Conservation (phyloP, 2,113 vertebrate genomes). For the human region DNA sequence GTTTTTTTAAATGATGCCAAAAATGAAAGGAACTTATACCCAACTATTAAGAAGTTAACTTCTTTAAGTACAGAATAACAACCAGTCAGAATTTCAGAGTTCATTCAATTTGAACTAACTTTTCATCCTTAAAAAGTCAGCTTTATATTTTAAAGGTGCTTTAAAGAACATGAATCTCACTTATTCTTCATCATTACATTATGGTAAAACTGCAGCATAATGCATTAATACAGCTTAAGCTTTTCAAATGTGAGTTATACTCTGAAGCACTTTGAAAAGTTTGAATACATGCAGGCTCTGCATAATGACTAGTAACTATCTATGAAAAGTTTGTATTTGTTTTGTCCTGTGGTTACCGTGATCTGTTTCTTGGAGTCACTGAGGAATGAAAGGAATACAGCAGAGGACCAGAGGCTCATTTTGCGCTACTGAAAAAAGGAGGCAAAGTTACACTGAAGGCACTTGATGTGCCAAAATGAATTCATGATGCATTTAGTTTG, state of each 20-base stretch:
- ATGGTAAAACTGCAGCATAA: conserved; percentile 44
- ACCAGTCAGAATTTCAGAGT: conserved; percentile 71
- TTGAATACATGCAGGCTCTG: conserved; percentile 69
- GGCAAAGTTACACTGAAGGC: conserved; percentile 58
- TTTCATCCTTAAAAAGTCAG: conserved; percentile 44
- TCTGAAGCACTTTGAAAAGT: conserved; percentile 72
- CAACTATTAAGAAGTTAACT: conserved; percentile 4
- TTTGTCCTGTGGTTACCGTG: conserved; percentile 65
- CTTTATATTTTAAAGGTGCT: conserved; percentile 54
- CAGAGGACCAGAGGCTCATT: conserved; percentile 71
- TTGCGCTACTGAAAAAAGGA: conserved; percentile 68
- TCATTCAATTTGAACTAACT: conserved; percentile 61
- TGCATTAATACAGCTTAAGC: conserved; percentile 62
- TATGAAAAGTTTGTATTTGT: conserved; percentile 75
- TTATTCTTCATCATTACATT: conserved; percentile 52
- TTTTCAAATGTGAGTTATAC: conserved; percentile 60
- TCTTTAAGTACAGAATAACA: conserved; percentile 8
- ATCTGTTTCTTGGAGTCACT: conserved; percentile 71
- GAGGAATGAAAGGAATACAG: conserved; percentile 67
- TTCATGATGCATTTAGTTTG: conserved; percentile 58
- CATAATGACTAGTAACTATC: conserved; percentile 76
- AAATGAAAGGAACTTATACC: not conserved
- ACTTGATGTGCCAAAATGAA: conserved; percentile 64
- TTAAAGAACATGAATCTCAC: conserved; percentile 52
- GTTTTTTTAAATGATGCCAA: not conserved